Evolutionary conservation across 2,888 invertebrate genomes (phyloP).

Genomic region (Parnassius smintheus): DNA sequence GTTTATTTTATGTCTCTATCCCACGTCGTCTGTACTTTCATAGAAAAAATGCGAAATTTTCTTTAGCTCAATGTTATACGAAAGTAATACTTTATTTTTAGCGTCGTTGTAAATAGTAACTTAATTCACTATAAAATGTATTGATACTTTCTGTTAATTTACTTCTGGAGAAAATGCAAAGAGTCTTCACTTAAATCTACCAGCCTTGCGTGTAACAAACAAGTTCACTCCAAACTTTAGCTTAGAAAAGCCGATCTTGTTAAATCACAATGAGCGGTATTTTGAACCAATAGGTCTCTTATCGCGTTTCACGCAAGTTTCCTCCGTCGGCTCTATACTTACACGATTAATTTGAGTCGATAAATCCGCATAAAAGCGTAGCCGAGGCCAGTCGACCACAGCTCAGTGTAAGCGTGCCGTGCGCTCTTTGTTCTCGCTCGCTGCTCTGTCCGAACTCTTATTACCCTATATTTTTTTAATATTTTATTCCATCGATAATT

Average conservation of each 20-base stretch:
- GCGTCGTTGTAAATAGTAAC: too few relatives aligned
- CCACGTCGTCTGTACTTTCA: too few relatives aligned
- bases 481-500: constrained; percentile 52
- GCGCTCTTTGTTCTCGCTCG: constrained; percentile 65
- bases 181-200: constrained; percentile 23
- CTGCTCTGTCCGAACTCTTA: constrained; percentile 39
- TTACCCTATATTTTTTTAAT: constrained; percentile 44
- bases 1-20: too few relatives aligned
- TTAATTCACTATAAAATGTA: too few relatives aligned
- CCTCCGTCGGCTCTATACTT: constrained; percentile 68
- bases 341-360: constrained; percentile 80
- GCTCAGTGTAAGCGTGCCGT: constrained; percentile 64
- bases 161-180: not conserved
- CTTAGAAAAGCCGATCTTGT: constrained; percentile 52
- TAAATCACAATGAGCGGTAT: constrained; percentile 61
- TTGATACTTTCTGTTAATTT: too few relatives aligned
- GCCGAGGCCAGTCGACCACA: constrained; percentile 68
- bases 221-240: constrained; percentile 38
- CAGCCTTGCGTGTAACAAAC: constrained; percentile 27
- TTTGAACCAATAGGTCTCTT: constrained; percentile 64
- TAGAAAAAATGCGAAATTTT: too few relatives aligned
- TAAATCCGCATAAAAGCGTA: constrained; percentile 78
- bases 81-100: too few relatives aligned
- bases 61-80: too few relatives aligned
- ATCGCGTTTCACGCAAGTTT: constrained; percentile 76